Evolutionary conservation across 2,113 vertebrate genomes (phyloP), one percentile per base, ranked within the genome.

Genomic region (Actenoides hombroni): DNA sequence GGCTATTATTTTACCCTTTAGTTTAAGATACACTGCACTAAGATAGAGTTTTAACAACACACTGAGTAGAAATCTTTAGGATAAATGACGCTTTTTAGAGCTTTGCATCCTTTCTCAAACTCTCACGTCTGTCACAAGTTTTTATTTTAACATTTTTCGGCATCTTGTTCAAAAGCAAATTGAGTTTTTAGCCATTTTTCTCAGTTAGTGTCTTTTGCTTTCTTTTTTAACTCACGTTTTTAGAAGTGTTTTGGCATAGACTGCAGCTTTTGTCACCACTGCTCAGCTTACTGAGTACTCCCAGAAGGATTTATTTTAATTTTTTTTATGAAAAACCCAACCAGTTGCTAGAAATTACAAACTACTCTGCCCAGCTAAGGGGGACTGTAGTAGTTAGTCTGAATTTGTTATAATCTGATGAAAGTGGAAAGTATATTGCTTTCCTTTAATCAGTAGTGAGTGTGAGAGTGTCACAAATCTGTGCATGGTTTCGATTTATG

Each of bases 121-220:
- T 93, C 33, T 82, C 5, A 4, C 24, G 59, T 82, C 44, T 83
- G 28, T 70, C 28, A 57, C 3, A 76, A 56, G 24, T 57, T 92
- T 35, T 26, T 68, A 10, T 60, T 93, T 76, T 57, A 69, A 76
- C 2, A 2, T 74, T 88, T 83, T 83, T 64, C 13, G 63, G 5
- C 25, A 49, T 95, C 48, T 88, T 86, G 12, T 60, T 40, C 23
- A 40, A 80, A 92, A 83, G 28, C 31, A 61, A 92, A 73, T 87
- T 17, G 59, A 64, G 44, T 13, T 56, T 90, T 82, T 77, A 46
- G 28, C 33, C 56, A 6, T 90, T 94, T 94, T 91, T 92, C 76
- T 82, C 42, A 74, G 53, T 80, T 53, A 56, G 33, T 46, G 57
- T 11, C n/a, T 91, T 91, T 94, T 70, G 15, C 53, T 91, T 92